Evolutionary conservation across 2,797 vertebrate genomes (phyloP).

Genomic region (Passerculus sandwichensis): DNA sequence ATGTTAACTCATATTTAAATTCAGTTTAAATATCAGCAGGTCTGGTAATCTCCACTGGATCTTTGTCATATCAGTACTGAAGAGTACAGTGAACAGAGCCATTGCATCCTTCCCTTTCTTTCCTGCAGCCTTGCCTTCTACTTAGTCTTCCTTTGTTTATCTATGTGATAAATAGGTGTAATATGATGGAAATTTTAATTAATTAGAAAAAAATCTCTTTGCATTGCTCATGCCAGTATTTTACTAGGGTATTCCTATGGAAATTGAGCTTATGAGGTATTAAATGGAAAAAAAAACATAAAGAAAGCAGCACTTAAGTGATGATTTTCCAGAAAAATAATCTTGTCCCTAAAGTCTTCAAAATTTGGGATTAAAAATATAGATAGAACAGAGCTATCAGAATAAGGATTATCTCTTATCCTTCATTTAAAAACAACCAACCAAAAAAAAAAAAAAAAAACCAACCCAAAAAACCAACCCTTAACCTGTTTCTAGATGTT

Average conservation of each 20-base stretch:
- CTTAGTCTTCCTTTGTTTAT: neutral
- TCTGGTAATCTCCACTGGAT: neutral
- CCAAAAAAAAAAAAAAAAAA: neutral
- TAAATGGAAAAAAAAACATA: neutral
- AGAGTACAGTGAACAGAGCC: neutral
- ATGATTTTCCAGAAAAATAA: neutral
- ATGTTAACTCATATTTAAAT: neutral
- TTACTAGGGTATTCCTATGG: neutral
- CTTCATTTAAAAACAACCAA: neutral
- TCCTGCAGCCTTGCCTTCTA: neutral
- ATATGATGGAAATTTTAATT: neutral
- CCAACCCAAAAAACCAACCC: neutral
- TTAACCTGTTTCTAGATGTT: neutral
- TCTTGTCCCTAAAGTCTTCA: neutral
- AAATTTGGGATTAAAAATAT: neutral
- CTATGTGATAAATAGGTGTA: neutral
- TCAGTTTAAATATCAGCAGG: neutral
- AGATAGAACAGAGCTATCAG: neutral
- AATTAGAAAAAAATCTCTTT: neutral
- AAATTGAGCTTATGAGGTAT: neutral
- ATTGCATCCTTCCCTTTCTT: neutral
- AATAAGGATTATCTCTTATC: neutral
- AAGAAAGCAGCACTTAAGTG: neutral
- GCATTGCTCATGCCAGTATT: neutral
- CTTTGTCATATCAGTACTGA: neutral